These are phyloP conservation scores for Erannis defoliaria DNA, from an alignment of 2,888 invertebrate genomes.

Conservation along the genomic window DNA sequence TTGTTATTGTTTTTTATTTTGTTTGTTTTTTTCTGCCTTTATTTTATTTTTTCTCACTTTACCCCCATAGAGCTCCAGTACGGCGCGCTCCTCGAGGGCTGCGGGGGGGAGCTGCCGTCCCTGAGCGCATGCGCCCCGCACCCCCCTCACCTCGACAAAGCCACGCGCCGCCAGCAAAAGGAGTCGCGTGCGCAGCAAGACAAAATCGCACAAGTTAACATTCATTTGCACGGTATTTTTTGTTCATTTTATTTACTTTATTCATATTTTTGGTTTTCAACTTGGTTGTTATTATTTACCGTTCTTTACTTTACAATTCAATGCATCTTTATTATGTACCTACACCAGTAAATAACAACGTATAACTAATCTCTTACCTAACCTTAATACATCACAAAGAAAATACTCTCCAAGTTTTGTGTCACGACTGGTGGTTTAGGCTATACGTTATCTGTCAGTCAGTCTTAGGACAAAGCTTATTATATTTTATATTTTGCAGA, in stretches of 20 bases:
- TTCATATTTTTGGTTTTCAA: conserved; percentile 10
- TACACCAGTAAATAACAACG: too few relatives aligned
- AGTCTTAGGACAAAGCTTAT: too few relatives aligned
- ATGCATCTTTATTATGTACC: background rate
- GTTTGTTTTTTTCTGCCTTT: conserved; percentile 48
- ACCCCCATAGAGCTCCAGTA: conserved; percentile 84
- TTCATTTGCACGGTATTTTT: conserved; percentile 93
- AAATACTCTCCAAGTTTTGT: too few relatives aligned
- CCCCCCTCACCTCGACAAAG: conserved; percentile 88
- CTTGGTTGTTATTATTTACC: conserved; percentile 14
- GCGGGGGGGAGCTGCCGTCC: conserved; percentile 85
- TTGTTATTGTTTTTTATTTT: conserved; percentile 33
- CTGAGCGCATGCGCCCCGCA: conserved; percentile 81
- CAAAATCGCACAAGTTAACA: conserved; percentile 92
- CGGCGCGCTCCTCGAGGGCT: conserved; percentile 83
- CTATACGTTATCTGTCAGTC: too few relatives aligned
- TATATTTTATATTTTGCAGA: too few relatives aligned
- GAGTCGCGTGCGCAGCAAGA: conserved; percentile 90
- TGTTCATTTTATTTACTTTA: conserved; percentile 36
- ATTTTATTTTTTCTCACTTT: conserved; percentile 56
- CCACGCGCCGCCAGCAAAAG: conserved; percentile 84
- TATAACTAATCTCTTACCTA: too few relatives aligned
- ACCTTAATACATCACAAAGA: too few relatives aligned
- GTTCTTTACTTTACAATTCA: background rate
- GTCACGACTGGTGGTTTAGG: too few relatives aligned